Conservation (phyloP, 2,797 vertebrate genomes). For the Hybognathus amarus region DNA sequence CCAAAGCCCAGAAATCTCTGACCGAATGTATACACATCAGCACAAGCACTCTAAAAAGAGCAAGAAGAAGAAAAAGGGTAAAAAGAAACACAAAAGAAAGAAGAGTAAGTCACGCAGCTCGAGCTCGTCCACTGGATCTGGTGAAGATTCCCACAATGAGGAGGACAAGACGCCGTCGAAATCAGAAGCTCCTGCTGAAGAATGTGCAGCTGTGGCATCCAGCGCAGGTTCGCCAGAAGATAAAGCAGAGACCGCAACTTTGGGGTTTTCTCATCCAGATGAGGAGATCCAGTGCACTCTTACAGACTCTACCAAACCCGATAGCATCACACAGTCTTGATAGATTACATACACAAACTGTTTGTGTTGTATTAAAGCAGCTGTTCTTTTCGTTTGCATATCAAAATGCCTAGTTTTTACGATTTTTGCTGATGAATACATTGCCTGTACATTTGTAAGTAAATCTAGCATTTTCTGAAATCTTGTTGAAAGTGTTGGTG, state of each 20-base stretch:
- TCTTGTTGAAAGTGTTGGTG: neutral
- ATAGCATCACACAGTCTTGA: neutral
- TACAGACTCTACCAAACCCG: neutral
- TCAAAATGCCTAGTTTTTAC: neutral
- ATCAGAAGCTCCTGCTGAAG: neutral
- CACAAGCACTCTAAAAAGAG: conserved; percentile 79
- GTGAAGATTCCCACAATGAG: conserved; percentile 60
- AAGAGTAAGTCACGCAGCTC: conserved; percentile 58
- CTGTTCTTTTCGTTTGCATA: neutral
- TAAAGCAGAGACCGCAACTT: neutral
- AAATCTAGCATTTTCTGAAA: conserved; percentile 7
- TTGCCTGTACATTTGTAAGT: conserved; percentile 25
- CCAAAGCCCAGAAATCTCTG: conserved; percentile 63
- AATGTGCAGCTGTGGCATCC: neutral
- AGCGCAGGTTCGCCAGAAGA: conserved; percentile 28
- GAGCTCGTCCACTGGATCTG: conserved; percentile 71
- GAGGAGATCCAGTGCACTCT: neutral
- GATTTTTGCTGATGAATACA: neutral
- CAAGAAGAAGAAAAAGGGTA: conserved; percentile 78
- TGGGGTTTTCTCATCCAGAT: neutral
- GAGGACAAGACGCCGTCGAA: neutral
- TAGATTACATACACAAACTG: neutral
- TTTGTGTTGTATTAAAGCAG: conserved; percentile 9
- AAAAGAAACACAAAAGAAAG: conserved; percentile 78
- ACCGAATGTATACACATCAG: conserved; percentile 50